These are phyloP conservation scores for Leuciscus idus DNA, from an alignment of 2,113 vertebrate genomes.

Conservation along the genomic window DNA sequence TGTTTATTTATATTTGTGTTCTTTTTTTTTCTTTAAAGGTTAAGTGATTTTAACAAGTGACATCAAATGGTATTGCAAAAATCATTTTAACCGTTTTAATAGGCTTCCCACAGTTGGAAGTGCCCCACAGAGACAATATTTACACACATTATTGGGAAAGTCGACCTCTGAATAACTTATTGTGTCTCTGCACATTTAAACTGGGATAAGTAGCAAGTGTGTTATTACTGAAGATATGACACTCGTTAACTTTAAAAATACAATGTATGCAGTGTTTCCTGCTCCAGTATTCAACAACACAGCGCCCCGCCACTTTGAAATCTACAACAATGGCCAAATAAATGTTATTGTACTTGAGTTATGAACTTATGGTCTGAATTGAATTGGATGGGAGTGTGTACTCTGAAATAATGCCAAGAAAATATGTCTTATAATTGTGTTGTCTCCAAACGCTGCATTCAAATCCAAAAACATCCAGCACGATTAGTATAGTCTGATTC, in stretches of 20 bases:
- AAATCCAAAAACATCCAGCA: background rate
- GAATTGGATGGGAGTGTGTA: background rate
- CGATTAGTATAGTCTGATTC: background rate
- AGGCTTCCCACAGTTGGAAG: background rate
- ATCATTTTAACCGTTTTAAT: background rate
- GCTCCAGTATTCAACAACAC: background rate
- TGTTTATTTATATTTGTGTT: background rate
- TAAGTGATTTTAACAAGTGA: background rate
- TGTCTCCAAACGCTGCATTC: background rate
- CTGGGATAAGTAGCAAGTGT: no score
- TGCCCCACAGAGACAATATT: background rate
- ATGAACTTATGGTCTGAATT: background rate
- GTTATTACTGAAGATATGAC: background rate
- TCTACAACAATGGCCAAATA: background rate
- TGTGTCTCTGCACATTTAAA: background rate
- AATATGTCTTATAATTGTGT: background rate
- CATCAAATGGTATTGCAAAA: background rate
- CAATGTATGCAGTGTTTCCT: background rate
- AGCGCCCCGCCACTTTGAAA: background rate
- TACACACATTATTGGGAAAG: background rate
- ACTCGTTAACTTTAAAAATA: background rate
- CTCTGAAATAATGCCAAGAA: background rate
- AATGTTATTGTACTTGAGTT: background rate
- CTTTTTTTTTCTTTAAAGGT: background rate
- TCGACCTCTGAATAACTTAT: background rate